phyloP scores from a whole-genome alignment of 2,888 invertebrate genomes.

The Lacanobia wlatinum region DNA sequence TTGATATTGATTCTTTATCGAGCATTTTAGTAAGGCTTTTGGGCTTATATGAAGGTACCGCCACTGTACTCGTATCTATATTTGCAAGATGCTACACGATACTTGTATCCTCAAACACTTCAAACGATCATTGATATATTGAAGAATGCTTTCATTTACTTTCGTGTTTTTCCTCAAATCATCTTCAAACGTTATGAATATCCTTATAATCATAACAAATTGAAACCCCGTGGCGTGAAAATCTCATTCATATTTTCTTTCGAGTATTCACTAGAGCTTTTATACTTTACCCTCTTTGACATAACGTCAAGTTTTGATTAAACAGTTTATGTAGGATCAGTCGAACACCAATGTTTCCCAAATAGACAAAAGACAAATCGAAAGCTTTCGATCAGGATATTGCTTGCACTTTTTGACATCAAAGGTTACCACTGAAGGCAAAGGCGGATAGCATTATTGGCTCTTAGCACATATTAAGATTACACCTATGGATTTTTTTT shows the following conservation, averaged over 20 bases:
- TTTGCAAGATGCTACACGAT: not conserved
- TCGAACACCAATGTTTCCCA: too few relatives aligned
- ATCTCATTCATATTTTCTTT: not conserved
- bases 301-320: not conserved
- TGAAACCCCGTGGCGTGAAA: not conserved
- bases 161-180: not conserved
- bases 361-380: conserved; percentile 7
- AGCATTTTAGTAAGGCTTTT: too few relatives aligned
- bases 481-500: too few relatives aligned
- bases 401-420: too few relatives aligned
- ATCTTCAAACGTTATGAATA: conserved; percentile 16
- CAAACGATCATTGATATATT: not conserved
- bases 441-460: too few relatives aligned
- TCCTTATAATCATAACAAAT: not conserved
- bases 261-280: not conserved
- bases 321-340: not conserved
- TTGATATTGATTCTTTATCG: too few relatives aligned
- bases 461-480: too few relatives aligned
- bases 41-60: too few relatives aligned
- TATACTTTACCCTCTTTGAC: not conserved
- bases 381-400: not conserved
- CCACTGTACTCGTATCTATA: too few relatives aligned
- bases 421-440: too few relatives aligned
- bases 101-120: not conserved
- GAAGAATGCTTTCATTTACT: not conserved